phyloP scores from a whole-genome alignment of 2,797 vertebrate genomes.

The Notoglanidium macrostoma region DNA sequence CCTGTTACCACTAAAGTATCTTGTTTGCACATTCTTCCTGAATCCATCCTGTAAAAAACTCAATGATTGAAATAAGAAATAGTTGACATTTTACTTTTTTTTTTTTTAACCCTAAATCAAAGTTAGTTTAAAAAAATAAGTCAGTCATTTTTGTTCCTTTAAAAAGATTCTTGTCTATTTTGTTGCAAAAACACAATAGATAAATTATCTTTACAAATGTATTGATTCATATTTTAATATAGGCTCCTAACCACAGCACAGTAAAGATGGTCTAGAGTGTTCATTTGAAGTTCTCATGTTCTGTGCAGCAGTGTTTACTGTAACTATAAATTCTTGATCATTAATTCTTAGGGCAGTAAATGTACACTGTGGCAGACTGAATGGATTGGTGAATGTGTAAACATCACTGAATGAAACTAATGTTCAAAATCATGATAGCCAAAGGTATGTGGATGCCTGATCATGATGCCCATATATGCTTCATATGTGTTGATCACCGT shows the following conservation, averaged over 20 bases:
- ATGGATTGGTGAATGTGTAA: background rate
- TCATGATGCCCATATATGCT: background rate
- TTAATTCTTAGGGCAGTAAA: background rate
- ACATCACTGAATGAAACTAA: constrained; percentile 2
- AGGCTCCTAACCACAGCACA: no score
- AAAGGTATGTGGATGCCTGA: background rate
- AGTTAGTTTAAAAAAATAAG: background rate
- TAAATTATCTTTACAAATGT: background rate
- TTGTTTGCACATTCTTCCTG: background rate
- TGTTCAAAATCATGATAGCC: constrained; percentile 1
- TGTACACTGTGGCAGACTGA: background rate
- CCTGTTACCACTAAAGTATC: constrained; percentile 12
- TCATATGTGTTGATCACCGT: background rate
- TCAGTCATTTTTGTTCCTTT: background rate
- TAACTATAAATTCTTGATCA: background rate
- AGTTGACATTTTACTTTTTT: background rate
- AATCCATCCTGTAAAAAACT: background rate
- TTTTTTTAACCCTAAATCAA: background rate
- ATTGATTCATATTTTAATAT: background rate
- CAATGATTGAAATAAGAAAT: background rate
- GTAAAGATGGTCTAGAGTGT: background rate
- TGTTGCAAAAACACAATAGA: background rate
- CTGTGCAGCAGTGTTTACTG: background rate
- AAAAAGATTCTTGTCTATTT: background rate
- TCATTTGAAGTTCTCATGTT: background rate